phyloP scores from a whole-genome alignment of 2,888 invertebrate species.

The Cephus pulcher region DNA sequence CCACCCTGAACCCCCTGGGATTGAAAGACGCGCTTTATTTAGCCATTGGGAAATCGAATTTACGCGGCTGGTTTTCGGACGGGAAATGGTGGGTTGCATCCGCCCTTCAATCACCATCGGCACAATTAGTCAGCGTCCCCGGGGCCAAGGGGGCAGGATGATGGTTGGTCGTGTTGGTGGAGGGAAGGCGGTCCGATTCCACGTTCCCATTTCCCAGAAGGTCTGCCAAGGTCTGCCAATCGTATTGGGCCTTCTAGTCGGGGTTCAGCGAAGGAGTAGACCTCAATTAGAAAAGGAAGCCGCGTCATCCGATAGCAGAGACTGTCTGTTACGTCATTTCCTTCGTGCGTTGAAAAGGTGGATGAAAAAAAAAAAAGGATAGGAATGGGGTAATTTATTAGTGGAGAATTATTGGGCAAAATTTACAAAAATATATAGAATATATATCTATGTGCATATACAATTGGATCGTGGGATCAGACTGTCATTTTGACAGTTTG shows the following conservation, averaged over 20 bases:
- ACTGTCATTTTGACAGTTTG: no score
- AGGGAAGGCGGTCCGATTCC: slow-evolving; percentile 8
- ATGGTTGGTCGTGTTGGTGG: background rate
- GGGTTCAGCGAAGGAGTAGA: background rate
- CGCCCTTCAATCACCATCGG: slow-evolving; percentile 43
- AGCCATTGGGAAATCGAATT: slow-evolving; percentile 37
- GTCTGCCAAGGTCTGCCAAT: background rate
- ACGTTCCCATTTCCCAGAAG: background rate
- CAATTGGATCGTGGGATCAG: no score
- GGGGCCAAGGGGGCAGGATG: slow-evolving; percentile 19
- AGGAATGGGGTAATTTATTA: background rate
- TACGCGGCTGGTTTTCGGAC: slow-evolving; percentile 30
- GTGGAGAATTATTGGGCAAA: background rate
- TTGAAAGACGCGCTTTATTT: slow-evolving; percentile 1
- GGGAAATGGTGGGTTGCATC: slow-evolving; percentile 36
- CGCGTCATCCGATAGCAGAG: background rate
- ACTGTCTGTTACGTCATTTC: background rate
- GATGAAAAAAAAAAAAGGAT: background rate
- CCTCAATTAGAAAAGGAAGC: slow-evolving; percentile 7
- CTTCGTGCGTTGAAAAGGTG: background rate
- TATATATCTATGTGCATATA: no score
- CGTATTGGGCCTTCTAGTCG: background rate
- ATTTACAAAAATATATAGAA: no score
- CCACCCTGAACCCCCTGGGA: background rate
- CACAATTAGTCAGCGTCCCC: slow-evolving; percentile 47